These are phyloP conservation scores for Coelinius sp. DNA, from an alignment of 2,888 invertebrate genomes.

Conservation along the genomic window DNA sequence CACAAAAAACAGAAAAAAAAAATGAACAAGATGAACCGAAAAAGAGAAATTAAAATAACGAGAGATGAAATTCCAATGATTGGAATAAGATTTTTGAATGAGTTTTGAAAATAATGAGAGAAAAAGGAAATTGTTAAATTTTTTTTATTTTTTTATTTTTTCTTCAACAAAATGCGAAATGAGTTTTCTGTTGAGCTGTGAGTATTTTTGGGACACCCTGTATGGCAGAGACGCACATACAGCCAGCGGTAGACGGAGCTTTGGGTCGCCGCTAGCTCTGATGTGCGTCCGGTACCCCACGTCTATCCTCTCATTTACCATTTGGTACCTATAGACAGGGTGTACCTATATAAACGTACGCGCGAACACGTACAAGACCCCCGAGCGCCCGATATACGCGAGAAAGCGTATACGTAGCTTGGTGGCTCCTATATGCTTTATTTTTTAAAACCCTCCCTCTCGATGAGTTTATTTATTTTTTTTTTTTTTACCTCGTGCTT, in stretches of 20 bases:
- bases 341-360: conserved; percentile 51
- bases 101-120: background rate
- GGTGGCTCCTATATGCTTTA: conserved; percentile 40
- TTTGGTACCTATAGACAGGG: conserved; percentile 70
- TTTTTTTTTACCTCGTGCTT: background rate
- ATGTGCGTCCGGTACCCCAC: conserved; percentile 65
- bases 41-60: background rate
- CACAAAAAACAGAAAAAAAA: conserved; percentile 39
- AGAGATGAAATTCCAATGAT: background rate
- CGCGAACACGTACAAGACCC: conserved; percentile 52
- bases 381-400: conserved; percentile 51
- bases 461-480: conserved; percentile 25
- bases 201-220: conserved; percentile 59
- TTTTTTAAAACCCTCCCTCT: conserved; percentile 25
- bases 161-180: background rate
- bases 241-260: conserved; percentile 69
- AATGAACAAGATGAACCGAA: background rate
- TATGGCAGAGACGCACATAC: conserved; percentile 60
- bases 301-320: conserved; percentile 71
- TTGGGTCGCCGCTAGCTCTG: conserved; percentile 71
- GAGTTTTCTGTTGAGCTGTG: background rate
- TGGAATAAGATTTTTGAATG: background rate
- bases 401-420: conserved; percentile 42
- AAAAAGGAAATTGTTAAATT: background rate
- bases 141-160: background rate